Evolutionary conservation across 1,140 invertebrate genomes (phyloP), one percentile per base, ranked within the genome.

Genomic region (Drosophila ogumai): DNA sequence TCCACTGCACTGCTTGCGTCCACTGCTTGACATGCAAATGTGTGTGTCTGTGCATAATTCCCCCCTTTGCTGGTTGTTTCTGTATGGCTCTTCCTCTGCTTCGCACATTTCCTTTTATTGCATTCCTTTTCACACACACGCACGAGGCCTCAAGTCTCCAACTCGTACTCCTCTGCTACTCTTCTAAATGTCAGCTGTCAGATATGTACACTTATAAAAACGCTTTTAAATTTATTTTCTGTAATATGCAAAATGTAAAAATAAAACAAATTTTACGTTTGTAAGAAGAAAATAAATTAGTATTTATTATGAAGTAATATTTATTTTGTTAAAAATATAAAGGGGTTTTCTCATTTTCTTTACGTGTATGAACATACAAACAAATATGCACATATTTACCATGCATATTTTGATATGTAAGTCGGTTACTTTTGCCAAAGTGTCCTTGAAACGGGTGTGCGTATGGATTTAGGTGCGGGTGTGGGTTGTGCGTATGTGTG

Each of bases 181-280:
- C 47, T 50, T 56, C 73, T 38, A 76, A 63, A 76, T 77, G 74
- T 76, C 74, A 76, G 73, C 74, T 66, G 73, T 76, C 74, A 76
- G 67, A 76, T 76, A 67, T 38, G n/a, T 36, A 31, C 43, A 54
- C 55, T 38, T 40, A n/a, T 15, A 31, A 38, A 36, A 44, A 12
- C 3, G 12, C 3, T 6, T 34, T 3, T 12, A 22, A 4, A 9
- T 2, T 13, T 1, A 12, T 22, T 22, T 22, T 22, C 4, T 5
- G 4, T 2, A 19, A 1, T 43, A 22, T 22, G 22, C 1, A 22
- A 22, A 17, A 1, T 6, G 25, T 1, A 19, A 1, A 47, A 8
- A 28, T n/a, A 46, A 31, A n/a, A 1, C 4, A 44, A 19, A 22
- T 19, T 28, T 28, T 6, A 6, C 0, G 0, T 4, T 6, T 19